Base-by-base conservation (phyloP, 37 sponge, comb jelly and placozoan species). In the Beroe ovata region DNA sequence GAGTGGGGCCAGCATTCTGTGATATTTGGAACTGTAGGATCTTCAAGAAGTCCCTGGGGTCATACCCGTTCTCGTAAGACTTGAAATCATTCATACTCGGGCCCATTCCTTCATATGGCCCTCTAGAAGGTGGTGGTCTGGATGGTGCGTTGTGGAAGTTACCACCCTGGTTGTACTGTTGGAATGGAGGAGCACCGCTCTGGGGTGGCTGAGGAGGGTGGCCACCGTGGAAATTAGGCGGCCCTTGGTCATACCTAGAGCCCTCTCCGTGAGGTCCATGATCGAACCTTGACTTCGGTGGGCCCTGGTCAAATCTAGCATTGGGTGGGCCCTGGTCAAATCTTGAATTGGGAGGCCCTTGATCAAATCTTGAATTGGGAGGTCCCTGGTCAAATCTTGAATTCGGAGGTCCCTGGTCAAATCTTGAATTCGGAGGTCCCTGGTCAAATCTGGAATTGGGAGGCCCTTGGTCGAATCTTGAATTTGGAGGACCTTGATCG, bases 321-420 rank as follows among this genome's bases (percentile, higher is more conserved):
- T 14, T 23, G n/a, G 84, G 84, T 3, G 84, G 84, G 39, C 84
- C 84, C 26, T 77, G 84, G 33, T 77, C 84, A 25, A 77, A 77
- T 23, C 84, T 39, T 6, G 54, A 42, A 16, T 54, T 54, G 3
- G 41, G 84, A 22, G 84, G 84, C 8, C 38, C 47, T n/a, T 77
- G 84, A 71, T 71, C 71, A 29, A 71, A 71, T 71, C 71, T 71
- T 18, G 38, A 29, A 20, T 38, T 38, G 8, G 35, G 71, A 28
- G 71, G 71, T 20, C 38, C 38, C 20, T 30, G 71, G 29, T 77
- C 84, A 77, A 77, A 77, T n/a, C 84, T 42, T 20, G 58, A 39
- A 4, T 8, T 14, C 3, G 29, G 69, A 35, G 34, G 84, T 25
- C 63, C 63, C 20, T 62, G 63, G 20, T 62, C 63, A 62, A 62